Evolutionary conservation across 1,140 invertebrate genomes (phyloP).

Genomic region (Drosophila takahashii): DNA sequence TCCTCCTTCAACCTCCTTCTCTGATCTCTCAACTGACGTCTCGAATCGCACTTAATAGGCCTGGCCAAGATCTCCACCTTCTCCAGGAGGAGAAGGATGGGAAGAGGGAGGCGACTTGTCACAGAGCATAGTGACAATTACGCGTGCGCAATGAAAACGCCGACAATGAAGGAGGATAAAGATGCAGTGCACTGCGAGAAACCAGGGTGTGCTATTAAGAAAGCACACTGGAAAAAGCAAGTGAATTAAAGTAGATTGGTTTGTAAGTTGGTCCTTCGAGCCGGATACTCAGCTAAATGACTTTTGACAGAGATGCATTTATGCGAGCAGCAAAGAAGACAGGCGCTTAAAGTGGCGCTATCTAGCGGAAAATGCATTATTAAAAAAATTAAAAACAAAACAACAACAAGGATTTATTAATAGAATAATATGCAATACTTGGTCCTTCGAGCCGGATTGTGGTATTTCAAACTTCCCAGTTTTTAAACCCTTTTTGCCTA

Average conservation of each 20-base stretch:
- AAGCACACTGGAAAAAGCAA: not conserved
- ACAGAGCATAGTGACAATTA: conserved; percentile 80
- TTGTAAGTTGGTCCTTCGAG: not conserved
- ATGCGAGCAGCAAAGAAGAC: no score
- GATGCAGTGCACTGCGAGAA: conserved; percentile 13
- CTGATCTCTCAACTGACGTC: conserved; percentile 57
- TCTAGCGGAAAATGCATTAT: no score
- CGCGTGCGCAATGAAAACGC: conserved; percentile 63
- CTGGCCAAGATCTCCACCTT: conserved; percentile 10
- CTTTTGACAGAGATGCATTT: no score
- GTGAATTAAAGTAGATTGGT: no score
- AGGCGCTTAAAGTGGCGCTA: no score
- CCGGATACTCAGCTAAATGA: no score
- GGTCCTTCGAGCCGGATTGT: not conserved
- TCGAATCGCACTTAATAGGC: conserved; percentile 74
- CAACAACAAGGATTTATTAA: no score
- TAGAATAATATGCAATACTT: no score
- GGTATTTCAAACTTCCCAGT: no score
- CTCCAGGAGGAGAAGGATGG: not conserved
- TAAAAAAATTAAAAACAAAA: no score
- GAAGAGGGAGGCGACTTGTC: conserved; percentile 21
- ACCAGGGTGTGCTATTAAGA: not conserved
- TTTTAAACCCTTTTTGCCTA: not conserved
- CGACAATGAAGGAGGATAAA: conserved; percentile 26
- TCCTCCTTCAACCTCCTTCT: conserved; percentile 10